phyloP scores from a whole-genome alignment of 2,888 invertebrate genomes.

The Hemithea aestivaria region DNA sequence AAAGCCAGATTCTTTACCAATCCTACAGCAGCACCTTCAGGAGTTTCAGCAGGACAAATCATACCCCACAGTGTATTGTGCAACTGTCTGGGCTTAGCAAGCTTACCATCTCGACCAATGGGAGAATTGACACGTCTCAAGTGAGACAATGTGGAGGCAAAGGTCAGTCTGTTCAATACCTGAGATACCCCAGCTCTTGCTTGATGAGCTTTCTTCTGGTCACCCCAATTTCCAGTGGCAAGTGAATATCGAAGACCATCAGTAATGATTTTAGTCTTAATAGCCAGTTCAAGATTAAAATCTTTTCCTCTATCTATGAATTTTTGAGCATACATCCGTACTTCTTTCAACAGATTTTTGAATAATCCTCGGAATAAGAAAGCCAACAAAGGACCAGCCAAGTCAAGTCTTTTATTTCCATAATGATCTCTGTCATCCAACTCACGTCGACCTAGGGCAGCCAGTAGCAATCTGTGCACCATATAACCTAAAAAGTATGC shows the following conservation, averaged over 20 bases:
- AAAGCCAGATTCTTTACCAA: constrained; percentile 99
- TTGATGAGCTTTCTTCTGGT: constrained; percentile 99
- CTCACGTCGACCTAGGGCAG: constrained; percentile 96
- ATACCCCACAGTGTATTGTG: constrained; percentile 99
- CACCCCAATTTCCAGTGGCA: constrained; percentile 99
- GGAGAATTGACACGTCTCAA: constrained; percentile 98
- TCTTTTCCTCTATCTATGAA: constrained; percentile 99
- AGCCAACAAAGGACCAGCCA: constrained; percentile 97
- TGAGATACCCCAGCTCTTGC: constrained; percentile 97
- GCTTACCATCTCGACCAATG: constrained; percentile 98
- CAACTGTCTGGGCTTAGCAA: constrained; percentile 98
- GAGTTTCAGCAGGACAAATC: constrained; percentile 99
- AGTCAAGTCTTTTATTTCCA: constrained; percentile 98
- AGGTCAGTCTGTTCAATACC: constrained; percentile 98
- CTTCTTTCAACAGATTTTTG: constrained; percentile 97
- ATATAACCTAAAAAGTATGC: constrained; percentile 99
- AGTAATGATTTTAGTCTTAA: constrained; percentile 98
- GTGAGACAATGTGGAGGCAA: constrained; percentile 99
- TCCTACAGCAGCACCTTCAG: constrained; percentile 98
- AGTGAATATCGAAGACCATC: constrained; percentile 98
- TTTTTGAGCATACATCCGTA: constrained; percentile 98
- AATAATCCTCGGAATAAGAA: constrained; percentile 98
- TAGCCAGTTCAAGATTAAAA: constrained; percentile 97
- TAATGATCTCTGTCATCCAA: constrained; percentile 99
- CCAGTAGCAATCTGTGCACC: constrained; percentile 97